A percentile compares a stretch with the other conserved stretches of the same genome.
Evolutionary conservation across 2,113 vertebrate genomes (phyloP).

Genomic region (Anhinga rufa): DNA sequence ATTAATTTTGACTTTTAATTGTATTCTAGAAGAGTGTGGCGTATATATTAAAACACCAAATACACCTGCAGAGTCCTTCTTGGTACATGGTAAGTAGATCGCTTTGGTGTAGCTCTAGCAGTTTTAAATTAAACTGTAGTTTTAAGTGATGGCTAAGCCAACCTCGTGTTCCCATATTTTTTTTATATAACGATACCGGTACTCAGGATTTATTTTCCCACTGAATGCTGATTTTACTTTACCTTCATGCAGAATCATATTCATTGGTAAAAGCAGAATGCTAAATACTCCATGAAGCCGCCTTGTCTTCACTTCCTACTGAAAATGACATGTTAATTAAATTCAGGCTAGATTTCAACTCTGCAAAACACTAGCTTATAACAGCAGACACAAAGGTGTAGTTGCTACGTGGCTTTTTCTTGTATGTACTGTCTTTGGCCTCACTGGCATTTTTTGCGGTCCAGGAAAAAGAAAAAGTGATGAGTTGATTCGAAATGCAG

Average conservation of each 20-base stretch:
- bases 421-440: neutral
- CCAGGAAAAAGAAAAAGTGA: constrained; percentile 86
- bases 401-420: neutral
- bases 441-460: neutral
- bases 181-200: neutral
- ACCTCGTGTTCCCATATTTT: neutral
- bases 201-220: neutral
- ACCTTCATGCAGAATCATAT: neutral
- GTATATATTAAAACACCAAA: constrained; percentile 85
- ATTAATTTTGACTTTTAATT: constrained; percentile 42
- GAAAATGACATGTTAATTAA: neutral
- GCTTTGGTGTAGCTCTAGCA: neutral
- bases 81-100: constrained; percentile 58
- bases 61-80: constrained; percentile 48
- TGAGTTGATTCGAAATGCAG: constrained; percentile 66
- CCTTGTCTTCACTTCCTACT: neutral
- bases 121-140: neutral
- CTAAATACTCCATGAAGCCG: neutral
- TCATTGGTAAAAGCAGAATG: neutral
- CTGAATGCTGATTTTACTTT: neutral
- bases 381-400: neutral
- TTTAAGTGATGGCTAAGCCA: neutral
- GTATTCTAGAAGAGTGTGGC: constrained; percentile 85
- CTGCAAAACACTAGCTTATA: neutral
- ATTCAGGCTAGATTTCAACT: neutral